phyloP scores from a whole-genome alignment of 2,797 vertebrate species.

The Rhinogobio ventralis region DNA sequence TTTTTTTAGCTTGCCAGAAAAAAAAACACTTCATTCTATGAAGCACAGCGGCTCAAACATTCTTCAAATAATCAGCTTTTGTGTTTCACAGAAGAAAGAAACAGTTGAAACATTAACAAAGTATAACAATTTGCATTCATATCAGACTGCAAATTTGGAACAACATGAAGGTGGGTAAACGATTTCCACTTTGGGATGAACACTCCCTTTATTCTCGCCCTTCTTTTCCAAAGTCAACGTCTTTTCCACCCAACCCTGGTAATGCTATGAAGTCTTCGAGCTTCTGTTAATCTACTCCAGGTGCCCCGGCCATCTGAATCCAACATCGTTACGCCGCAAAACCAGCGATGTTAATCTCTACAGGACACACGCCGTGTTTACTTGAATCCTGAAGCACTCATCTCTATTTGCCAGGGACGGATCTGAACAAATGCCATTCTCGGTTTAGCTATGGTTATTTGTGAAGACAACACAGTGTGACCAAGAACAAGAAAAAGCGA shows the following conservation, averaged over 20 bases:
- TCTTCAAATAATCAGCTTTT: not conserved
- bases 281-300: conserved; percentile 46
- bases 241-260: conserved; percentile 37
- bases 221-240: not conserved
- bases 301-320: not conserved
- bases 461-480: conserved; percentile 30
- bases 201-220: not conserved
- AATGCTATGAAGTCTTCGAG: conserved; percentile 33
- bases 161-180: not conserved
- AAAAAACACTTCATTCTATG: not conserved
- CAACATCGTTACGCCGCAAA: not conserved
- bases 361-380: conserved; percentile 10
- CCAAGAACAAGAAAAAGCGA: conserved; percentile 8
- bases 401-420: conserved; percentile 22
- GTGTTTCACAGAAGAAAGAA: not conserved
- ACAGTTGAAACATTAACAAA: not conserved
- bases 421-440: conserved; percentile 44
- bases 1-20: not conserved
- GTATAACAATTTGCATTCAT: too few species aligned
- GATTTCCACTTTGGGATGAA: not conserved
- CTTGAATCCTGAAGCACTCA: not conserved
- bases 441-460: conserved; percentile 4
- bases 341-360: not conserved
- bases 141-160: not conserved
- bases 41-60: not conserved